phyloP scores from a whole-genome alignment of 2,797 vertebrate genomes.

The Bradypodion pumilum region DNA sequence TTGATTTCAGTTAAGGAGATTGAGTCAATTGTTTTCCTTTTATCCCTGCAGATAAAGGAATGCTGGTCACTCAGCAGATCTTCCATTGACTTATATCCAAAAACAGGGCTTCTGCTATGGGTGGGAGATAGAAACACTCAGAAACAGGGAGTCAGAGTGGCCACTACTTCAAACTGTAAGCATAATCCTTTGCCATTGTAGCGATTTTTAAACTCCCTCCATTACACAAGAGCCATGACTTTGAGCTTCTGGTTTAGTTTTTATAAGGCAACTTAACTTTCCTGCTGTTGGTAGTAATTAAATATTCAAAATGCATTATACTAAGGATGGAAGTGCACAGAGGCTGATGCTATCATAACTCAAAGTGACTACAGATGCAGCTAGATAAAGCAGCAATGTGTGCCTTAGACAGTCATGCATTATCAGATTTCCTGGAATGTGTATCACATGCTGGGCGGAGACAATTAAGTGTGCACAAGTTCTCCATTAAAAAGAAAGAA shows the following conservation, averaged over 20 bases:
- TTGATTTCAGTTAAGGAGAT: too few relatives aligned
- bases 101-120: too few relatives aligned
- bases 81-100: too few relatives aligned
- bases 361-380: background rate
- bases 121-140: too few relatives aligned
- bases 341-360: slow-evolving; percentile 3
- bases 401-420: background rate
- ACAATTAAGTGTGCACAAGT: background rate
- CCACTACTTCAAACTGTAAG: background rate
- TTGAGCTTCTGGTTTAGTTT: background rate
- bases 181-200: background rate
- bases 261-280: slow-evolving; percentile 1
- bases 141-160: background rate
- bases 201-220: background rate
- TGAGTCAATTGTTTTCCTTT: too few relatives aligned
- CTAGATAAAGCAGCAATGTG: background rate
- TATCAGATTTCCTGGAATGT: slow-evolving; percentile 12
- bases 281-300: background rate
- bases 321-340: background rate
- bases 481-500: background rate
- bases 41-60: too few relatives aligned
- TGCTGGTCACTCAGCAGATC: too few relatives aligned
- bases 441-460: background rate
- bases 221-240: background rate
- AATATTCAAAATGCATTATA: slow-evolving; percentile 18